phyloP scores from a whole-genome alignment of 64 coral and sea anemone species.

The Catalaphyllia jardinei region DNA sequence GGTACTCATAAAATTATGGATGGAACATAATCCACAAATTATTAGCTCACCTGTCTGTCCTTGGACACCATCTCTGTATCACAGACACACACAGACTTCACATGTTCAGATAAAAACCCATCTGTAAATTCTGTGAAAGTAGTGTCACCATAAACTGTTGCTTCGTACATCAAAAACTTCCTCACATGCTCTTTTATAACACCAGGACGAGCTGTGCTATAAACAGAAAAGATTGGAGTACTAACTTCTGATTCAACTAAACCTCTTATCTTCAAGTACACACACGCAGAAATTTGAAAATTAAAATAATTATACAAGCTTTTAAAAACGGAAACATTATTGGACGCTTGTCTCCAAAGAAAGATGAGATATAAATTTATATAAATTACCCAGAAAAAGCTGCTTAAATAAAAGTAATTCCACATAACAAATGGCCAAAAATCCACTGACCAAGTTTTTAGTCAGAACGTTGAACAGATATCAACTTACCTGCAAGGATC shows the following conservation, averaged over 20 bases:
- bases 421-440: no score
- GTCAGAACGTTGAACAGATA: neutral
- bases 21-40: neutral
- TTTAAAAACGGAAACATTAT: no score
- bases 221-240: neutral
- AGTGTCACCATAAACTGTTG: conserved; percentile 80
- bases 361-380: no score
- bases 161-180: conserved; percentile 75
- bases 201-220: conserved; percentile 74
- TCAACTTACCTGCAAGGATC: conserved; percentile 67
- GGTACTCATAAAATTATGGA: neutral
- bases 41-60: conserved; percentile 69
- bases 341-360: no score
- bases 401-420: neutral
- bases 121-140: conserved; percentile 89
- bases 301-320: no score
- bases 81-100: conserved; percentile 73
- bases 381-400: no score
- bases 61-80: conserved; percentile 81
- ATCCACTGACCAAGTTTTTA: neutral
- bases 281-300: no score
- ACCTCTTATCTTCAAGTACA: no score
- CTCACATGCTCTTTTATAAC: conserved; percentile 76
- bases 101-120: conserved; percentile 83
- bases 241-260: no score